phyloP scores from a whole-genome alignment of 2,113 vertebrate species.

The Gopherus flavomarginatus region DNA sequence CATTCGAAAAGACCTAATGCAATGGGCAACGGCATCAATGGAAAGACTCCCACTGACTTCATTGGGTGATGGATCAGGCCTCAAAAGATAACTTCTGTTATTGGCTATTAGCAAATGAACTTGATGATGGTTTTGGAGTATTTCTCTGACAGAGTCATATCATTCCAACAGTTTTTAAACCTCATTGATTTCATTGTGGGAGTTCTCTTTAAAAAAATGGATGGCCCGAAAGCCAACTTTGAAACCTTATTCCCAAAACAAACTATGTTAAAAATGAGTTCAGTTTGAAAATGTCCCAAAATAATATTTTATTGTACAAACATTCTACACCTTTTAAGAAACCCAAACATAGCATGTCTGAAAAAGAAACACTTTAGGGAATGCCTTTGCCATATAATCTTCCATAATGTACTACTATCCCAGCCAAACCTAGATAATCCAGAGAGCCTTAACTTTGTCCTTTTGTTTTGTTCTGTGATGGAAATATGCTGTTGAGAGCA shows the following conservation, averaged over 20 bases:
- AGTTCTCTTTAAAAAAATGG: background rate
- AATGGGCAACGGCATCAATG: constrained; percentile 31
- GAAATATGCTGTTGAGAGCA: background rate
- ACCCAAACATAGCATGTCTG: background rate
- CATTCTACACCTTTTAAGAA: constrained; percentile 27
- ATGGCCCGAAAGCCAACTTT: constrained; percentile 12
- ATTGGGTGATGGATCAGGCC: constrained; percentile 5
- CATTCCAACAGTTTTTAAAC: constrained; percentile 4
- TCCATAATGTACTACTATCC: background rate
- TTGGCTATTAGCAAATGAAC: background rate
- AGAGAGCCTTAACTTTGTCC: background rate
- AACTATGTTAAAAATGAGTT: constrained; percentile 5
- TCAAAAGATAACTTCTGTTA: background rate
- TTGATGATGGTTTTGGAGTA: background rate
- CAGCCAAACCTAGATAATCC: background rate
- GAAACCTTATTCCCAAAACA: constrained; percentile 49
- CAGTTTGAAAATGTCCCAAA: constrained; percentile 31
- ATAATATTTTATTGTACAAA: background rate
- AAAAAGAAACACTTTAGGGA: background rate
- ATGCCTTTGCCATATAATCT: background rate
- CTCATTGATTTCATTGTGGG: background rate
- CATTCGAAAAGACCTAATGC: constrained; percentile 28
- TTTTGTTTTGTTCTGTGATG: background rate
- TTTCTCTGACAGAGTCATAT: background rate
- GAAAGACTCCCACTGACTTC: constrained; percentile 30